A percentile compares a stretch with the other conserved stretches of the same genome.
These are phyloP conservation scores for Champsocephalus gunnari DNA, from an alignment of 2,797 vertebrate genomes.

Conservation along the genomic window DNA sequence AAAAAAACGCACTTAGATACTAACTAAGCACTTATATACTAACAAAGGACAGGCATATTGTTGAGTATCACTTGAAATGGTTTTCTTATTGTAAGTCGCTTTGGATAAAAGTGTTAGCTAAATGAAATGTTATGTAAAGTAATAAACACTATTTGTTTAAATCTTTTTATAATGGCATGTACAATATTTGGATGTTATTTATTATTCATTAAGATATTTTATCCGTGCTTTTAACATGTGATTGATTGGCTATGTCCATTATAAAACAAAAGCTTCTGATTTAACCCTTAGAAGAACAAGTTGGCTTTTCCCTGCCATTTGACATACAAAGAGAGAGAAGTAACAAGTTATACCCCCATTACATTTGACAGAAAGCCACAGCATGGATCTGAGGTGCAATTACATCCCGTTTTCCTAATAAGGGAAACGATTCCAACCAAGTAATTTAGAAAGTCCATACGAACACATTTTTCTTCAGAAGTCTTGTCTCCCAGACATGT, in stretches of 20 bases:
- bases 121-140: too few species aligned
- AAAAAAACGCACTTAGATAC: too few species aligned
- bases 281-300: not conserved
- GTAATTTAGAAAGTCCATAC: too few species aligned
- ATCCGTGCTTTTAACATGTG: not conserved
- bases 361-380: not conserved
- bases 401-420: not conserved
- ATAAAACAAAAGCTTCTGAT: not conserved
- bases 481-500: too few species aligned
- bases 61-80: too few species aligned
- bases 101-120: too few species aligned
- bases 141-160: not conserved
- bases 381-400: not conserved
- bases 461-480: too few species aligned
- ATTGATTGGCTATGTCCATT: not conserved
- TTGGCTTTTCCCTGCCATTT: too few species aligned
- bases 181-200: not conserved
- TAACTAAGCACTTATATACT: too few species aligned
- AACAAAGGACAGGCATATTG: too few species aligned
- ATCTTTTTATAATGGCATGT: slow-evolving; percentile 4
- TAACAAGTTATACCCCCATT: too few species aligned
- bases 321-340: not conserved
- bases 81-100: too few species aligned
- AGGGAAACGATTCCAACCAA: not conserved
- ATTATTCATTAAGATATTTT: not conserved